These are phyloP conservation scores for Oreocharis arfaki DNA, from an alignment of 2,113 vertebrate genomes.

Conservation along the genomic window DNA sequence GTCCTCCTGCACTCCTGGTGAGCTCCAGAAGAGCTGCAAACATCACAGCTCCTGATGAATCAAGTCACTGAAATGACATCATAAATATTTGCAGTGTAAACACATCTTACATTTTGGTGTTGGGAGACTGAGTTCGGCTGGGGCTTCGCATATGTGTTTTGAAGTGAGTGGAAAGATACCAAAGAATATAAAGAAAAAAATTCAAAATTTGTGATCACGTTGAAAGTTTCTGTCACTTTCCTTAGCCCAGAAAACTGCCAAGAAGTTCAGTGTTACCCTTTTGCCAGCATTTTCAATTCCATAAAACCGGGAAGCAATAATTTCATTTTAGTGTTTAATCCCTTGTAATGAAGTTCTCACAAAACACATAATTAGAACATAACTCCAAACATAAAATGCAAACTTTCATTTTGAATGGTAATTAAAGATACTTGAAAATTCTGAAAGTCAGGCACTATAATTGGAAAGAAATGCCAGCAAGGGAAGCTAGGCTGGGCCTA, in stretches of 20 bases:
- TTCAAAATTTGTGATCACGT: background rate
- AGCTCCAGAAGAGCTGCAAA: background rate
- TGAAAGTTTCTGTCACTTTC: background rate
- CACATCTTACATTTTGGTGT: background rate
- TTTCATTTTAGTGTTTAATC: background rate
- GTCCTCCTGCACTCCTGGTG: background rate
- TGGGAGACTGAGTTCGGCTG: background rate
- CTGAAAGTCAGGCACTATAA: background rate
- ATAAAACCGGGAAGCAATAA: background rate
- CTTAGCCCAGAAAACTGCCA: background rate
- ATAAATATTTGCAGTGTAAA: background rate
- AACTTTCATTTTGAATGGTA: background rate
- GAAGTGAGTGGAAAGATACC: background rate
- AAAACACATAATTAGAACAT: background rate
- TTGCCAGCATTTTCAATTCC: background rate
- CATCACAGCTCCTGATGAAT: background rate
- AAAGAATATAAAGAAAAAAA: background rate
- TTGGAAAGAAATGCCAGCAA: background rate
- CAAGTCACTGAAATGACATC: background rate
- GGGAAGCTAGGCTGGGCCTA: background rate
- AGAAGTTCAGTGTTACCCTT: fast-evolving
- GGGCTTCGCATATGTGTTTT: background rate
- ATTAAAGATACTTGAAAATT: background rate
- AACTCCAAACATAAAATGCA: background rate
- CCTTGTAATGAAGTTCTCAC: background rate